Evolutionary conservation across 23 tunicate species (phyloP).

Genomic region (Diplosoma virens): DNA sequence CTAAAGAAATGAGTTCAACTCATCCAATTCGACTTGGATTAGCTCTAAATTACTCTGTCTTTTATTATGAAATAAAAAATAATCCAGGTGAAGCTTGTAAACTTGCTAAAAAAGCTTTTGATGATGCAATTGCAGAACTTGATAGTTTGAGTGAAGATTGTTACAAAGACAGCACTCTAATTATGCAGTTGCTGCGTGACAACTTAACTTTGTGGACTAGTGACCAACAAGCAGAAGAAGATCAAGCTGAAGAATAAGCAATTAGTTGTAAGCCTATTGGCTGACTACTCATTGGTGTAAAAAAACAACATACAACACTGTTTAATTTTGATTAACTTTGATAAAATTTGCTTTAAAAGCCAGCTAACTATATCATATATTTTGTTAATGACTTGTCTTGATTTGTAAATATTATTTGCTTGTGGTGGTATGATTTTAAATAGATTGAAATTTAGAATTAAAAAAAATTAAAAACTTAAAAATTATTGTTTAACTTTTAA

Average conservation of each 20-base stretch:
- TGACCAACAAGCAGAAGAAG: conserved; percentile 20
- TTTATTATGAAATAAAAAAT: conserved; percentile 61
- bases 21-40: conserved; percentile 70
- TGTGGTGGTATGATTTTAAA: too few relatives aligned
- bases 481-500: too few relatives aligned
- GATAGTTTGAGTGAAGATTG: conserved; percentile 70
- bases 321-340: too few relatives aligned
- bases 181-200: conserved; percentile 96
- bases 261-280: too few relatives aligned
- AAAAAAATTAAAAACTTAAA: too few relatives aligned
- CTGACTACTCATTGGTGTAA: too few relatives aligned
- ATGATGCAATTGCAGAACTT: conserved; percentile 82
- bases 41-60: conserved; percentile 70
- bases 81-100: conserved; percentile 43
- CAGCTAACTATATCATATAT: too few relatives aligned
- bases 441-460: too few relatives aligned
- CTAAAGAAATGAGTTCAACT: conserved; percentile 26
- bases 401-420: too few relatives aligned
- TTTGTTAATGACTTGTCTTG: too few relatives aligned
- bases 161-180: conserved; percentile 95
- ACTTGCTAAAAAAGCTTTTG: conserved; percentile 85
- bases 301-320: not conserved
- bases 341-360: too few relatives aligned
- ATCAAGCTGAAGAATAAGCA: not conserved
- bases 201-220: conserved; percentile 95